Conservation (phyloP, 2,888 invertebrate genomes). For the Oxycera nigricornis region DNA sequence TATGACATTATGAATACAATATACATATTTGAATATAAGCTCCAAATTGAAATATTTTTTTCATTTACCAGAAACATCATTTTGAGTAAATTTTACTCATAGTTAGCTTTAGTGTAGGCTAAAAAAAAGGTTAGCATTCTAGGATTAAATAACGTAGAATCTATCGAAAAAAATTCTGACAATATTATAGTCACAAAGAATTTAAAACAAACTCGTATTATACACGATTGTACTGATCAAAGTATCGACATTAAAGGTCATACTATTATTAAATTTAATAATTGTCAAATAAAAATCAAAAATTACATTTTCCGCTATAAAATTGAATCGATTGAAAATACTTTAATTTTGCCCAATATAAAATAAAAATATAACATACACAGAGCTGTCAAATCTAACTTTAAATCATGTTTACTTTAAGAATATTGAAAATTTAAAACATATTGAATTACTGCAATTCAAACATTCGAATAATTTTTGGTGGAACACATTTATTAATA, state of each 20-base stretch:
- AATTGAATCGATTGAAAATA: not conserved
- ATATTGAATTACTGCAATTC: not conserved
- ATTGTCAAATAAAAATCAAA: conserved; percentile 8
- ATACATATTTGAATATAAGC: too few relatives aligned
- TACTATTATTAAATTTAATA: conserved; percentile 20
- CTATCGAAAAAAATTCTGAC: not conserved
- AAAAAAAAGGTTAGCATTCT: too few relatives aligned
- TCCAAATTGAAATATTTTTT: too few relatives aligned
- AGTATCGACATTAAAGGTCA: not conserved
- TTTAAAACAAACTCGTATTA: not conserved
- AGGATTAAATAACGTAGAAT: too few relatives aligned
- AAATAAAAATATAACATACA: not conserved
- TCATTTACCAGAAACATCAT: too few relatives aligned
- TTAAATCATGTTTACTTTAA: not conserved
- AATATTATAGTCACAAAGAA: conserved; percentile 5
- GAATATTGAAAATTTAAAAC: not conserved
- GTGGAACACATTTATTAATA: not conserved
- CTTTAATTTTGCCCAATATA: not conserved
- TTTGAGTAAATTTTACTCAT: too few relatives aligned
- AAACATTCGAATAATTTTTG: not conserved
- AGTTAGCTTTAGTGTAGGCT: too few relatives aligned
- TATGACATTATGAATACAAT: too few relatives aligned
- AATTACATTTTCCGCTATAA: not conserved
- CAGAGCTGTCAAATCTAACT: not conserved
- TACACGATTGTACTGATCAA: conserved; percentile 17